Base-by-base conservation (phyloP, 2,888 invertebrate genomes). In the Leptura quadrifasciata region DNA sequence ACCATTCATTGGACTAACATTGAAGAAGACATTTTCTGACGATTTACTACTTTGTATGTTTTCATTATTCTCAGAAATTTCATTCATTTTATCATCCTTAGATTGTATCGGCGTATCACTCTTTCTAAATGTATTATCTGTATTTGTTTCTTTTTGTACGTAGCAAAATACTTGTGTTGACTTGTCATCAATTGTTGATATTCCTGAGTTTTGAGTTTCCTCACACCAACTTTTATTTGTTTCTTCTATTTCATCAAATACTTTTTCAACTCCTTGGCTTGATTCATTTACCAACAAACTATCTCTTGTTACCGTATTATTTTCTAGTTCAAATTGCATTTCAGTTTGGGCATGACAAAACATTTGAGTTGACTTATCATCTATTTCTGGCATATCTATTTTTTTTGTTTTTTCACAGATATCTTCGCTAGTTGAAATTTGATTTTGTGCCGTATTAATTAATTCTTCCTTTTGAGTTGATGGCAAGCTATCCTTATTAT, bases 351-450 rank as follows among this genome's bases (percentile, higher is more conserved):
- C 68, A 35, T 74, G 67, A 68, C 63, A 74, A 21, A 60, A 77
- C 54, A 77, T 74, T 72, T 77, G 76, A 18, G 72, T 74, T 5
- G 71, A 67, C 17, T 77, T 72, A 21, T 74, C 74, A 69, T 58
- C 57, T 35, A 27, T 52, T 39, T 67, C 39, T 27, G 67, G 54
- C 12, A 55, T 31, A 27, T 76, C 55, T 17, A 20, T 15, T 20
- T 52, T 31, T 24, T 67, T 64, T 70, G 65, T 67, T 68, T 75
- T 74, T 24, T 78, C 74, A 55, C 58, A 68, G 58, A n/a, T 21
- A 57, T 17, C 71, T 52, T 24, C 35, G 17, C 47, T 63, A 27
- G 4, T 15, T 60, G 27, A 15, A 18, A 17, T 58, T 58, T 21
- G 10, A 15, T 12, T 24, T 10, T 27, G 60, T 60, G 15, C 1